Base-by-base conservation (phyloP, 2,113 vertebrate genomes). In the Gulo gulo region DNA sequence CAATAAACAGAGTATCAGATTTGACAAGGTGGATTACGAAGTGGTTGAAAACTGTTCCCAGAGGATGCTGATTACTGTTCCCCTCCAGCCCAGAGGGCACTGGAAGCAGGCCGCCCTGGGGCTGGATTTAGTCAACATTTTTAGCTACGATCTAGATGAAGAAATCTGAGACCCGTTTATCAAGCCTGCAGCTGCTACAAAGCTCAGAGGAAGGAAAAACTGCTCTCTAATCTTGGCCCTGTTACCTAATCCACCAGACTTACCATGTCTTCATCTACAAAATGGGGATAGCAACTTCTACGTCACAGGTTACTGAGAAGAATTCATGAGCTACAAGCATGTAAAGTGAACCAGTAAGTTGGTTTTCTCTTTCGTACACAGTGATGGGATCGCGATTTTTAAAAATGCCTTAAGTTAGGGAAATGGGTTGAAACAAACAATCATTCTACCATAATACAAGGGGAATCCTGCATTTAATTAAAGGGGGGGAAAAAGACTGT, bases 1-100 rank as follows among this genome's bases (percentile, higher is more conserved):
- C 95, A 91, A 86, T 76, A 95, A 93, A 95, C 81, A 88, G 82
- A 82, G 86, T 93, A 97, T 97, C 92, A 26, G 42, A 52, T 96
- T 94, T 92, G 98, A 96, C 96, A 97, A 86, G 79, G 59, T 52
- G n/a, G 83, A 95, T 95, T 73, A 88, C 36, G 26, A 69, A 88
- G 50, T 39, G 79, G 88, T 29, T 47, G 86, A 69, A 81, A 63
- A 80, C 31, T 15, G 10, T 74, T 86, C 65, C 93, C 89, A 86
- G 78, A 92, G 78, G 82, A 91, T 29, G 55, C 7, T 94, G 91
- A 67, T 85, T 63, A 71, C 26, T 0, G 0, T n/a, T 15, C 18
- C 34, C 59, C 74, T 45, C 47, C 0, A 0, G 63, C 74, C 74
- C 24, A n/a, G 31, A 83, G 76, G 84, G 36, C 65, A 24, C 80